phyloP scores from a whole-genome alignment of 2,888 invertebrate genomes.

The Eupithecia vulgata region DNA sequence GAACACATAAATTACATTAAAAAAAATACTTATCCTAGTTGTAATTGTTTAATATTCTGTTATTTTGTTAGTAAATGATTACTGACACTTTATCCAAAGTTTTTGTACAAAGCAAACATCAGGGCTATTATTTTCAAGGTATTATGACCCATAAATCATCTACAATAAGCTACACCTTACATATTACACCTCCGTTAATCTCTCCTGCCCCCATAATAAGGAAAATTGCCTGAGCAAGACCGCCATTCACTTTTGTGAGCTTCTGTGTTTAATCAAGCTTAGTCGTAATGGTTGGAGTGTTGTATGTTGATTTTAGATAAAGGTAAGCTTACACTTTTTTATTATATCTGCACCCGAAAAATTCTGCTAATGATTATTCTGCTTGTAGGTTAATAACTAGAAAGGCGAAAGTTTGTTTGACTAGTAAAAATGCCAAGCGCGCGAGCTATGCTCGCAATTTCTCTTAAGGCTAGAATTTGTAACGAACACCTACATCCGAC shows the following conservation, averaged over 20 bases:
- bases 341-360: neutral
- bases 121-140: constrained; percentile 1
- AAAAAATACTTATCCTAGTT: no score
- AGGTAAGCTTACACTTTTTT: neutral
- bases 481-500: no score
- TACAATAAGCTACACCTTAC: constrained; percentile 9
- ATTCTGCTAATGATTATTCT: no score
- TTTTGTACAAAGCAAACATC: neutral
- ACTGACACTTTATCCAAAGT: neutral
- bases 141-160: constrained; percentile 6
- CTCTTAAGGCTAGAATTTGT: no score
- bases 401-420: no score
- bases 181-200: constrained; percentile 23
- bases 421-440: no score
- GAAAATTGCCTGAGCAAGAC: constrained; percentile 39
- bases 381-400: no score
- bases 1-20: no score
- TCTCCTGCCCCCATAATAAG: constrained; percentile 39
- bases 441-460: no score
- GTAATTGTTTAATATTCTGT: no score
- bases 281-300: constrained; percentile 30
- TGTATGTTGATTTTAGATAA: constrained; percentile 34
- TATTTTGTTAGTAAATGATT: no score
- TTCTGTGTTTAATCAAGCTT: constrained; percentile 39
- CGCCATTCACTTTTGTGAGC: constrained; percentile 39